A percentile compares a stretch with the other conserved stretches of the same genome.
Evolutionary conservation across 2,888 invertebrate genomes (phyloP).

Genomic region (Chouioia cunea): DNA sequence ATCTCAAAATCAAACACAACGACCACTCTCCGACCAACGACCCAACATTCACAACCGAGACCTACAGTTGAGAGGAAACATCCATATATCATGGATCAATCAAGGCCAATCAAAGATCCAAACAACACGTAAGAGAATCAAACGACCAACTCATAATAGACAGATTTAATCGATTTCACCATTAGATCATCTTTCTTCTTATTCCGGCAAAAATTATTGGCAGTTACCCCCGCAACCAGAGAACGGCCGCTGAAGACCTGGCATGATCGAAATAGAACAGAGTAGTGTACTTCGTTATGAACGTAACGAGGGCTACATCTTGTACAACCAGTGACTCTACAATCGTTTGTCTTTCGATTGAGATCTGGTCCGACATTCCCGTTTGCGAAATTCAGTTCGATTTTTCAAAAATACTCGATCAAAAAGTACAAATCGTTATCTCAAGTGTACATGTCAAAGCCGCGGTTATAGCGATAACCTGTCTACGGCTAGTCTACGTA

Average conservation of each 20-base stretch:
- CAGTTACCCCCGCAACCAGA: conserved; percentile 55
- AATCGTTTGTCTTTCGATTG: conserved; percentile 57
- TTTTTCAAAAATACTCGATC: background rate
- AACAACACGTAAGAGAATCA: no score
- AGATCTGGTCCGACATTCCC: conserved; percentile 58
- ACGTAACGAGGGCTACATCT: conserved; percentile 57
- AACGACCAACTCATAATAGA: no score
- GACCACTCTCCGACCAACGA: conserved; percentile 7
- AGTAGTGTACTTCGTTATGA: conserved; percentile 59
- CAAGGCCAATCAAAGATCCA: background rate
- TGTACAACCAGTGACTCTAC: conserved; percentile 50
- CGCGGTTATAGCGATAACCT: conserved; percentile 61
- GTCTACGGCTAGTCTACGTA: conserved; percentile 53
- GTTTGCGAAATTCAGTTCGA: conserved; percentile 55
- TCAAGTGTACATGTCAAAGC: background rate
- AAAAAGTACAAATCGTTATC: no score
- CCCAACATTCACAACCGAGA: no score
- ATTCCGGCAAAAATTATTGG: conserved; percentile 47
- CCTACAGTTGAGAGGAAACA: conserved; percentile 13
- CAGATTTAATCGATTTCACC: background rate
- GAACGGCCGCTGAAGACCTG: conserved; percentile 58
- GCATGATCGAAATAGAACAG: conserved; percentile 48
- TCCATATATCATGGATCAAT: conserved; percentile 18
- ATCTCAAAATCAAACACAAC: no score
- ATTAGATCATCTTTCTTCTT: background rate